phyloP scores from a whole-genome alignment of 2,113 vertebrate species.

The Ictalurus furcatus region DNA sequence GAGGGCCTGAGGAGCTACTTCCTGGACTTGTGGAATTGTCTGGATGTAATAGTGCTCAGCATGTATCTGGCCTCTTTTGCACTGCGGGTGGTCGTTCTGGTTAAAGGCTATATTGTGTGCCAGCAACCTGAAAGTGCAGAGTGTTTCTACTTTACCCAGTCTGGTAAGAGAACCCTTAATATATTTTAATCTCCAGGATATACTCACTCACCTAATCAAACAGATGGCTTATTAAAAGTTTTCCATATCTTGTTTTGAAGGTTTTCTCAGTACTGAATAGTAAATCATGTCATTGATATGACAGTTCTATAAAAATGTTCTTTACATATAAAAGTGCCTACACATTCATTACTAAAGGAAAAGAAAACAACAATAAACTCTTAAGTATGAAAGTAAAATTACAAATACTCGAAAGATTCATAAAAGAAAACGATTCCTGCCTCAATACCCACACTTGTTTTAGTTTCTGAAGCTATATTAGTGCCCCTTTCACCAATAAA shows the following conservation, averaged over 20 bases:
- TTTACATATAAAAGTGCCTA: no score
- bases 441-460: background rate
- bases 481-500: background rate
- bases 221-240: background rate
- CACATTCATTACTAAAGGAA: background rate
- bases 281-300: background rate
- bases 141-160: slow-evolving; percentile 81
- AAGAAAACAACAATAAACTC: background rate
- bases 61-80: slow-evolving; percentile 86
- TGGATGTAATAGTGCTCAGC: slow-evolving; percentile 87
- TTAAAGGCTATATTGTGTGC: slow-evolving; percentile 79
- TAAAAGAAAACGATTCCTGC: background rate
- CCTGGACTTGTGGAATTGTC: slow-evolving; percentile 88
- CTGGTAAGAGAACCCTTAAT: slow-evolving; percentile 69
- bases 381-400: background rate
- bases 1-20: slow-evolving; percentile 85
- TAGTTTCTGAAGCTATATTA: background rate
- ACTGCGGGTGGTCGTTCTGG: slow-evolving; percentile 76
- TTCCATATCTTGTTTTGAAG: background rate
- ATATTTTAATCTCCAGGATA: background rate
- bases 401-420: background rate
- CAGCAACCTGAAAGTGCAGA: slow-evolving; percentile 36
- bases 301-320: background rate
- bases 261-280: background rate
- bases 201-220: background rate